These are phyloP conservation scores for Ctenosaura bakeri DNA, from an alignment of 2,797 vertebrate genomes.

Conservation along the genomic window DNA sequence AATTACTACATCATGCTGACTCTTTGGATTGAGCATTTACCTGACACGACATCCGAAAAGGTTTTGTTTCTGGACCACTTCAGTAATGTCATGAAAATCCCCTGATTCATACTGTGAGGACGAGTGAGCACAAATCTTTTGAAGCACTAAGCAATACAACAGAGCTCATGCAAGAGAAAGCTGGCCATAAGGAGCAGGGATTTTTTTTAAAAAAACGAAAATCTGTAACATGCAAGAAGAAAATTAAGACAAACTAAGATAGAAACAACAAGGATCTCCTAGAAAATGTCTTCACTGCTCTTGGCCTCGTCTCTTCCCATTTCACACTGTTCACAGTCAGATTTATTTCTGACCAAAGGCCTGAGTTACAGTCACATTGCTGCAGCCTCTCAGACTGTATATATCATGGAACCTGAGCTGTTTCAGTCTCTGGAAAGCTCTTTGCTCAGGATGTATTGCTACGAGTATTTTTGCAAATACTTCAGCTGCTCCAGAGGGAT, in stretches of 20 bases:
- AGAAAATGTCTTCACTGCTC: constrained; percentile 53
- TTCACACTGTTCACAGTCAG: constrained; percentile 64
- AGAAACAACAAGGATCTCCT: constrained; percentile 42
- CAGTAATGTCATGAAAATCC: not conserved
- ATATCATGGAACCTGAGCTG: constrained; percentile 57
- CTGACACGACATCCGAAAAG: no score
- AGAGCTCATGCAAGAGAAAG: not conserved
- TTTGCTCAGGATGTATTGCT: constrained; percentile 51
- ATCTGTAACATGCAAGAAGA: constrained; percentile 42
- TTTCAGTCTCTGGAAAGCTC: constrained; percentile 48
- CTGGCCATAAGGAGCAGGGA: not conserved
- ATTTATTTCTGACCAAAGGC: constrained; percentile 66
- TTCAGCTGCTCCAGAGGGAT: constrained; percentile 50
- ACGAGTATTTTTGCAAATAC: constrained; percentile 58
- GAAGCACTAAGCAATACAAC: not conserved
- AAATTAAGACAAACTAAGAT: constrained; percentile 63
- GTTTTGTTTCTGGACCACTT: not conserved
- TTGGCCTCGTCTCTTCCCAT: constrained; percentile 54
- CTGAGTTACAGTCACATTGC: constrained; percentile 52
- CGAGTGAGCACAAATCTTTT: no score
- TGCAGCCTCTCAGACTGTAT: constrained; percentile 49
- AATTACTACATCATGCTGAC: no score
- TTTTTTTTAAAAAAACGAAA: not conserved
- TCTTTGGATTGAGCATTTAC: not conserved
- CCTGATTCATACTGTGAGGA: not conserved